A percentile compares a stretch with the other conserved stretches of the same genome.
Conservation (phyloP, 2,113 vertebrate species). For the Leptobrachium ailaonicum region DNA sequence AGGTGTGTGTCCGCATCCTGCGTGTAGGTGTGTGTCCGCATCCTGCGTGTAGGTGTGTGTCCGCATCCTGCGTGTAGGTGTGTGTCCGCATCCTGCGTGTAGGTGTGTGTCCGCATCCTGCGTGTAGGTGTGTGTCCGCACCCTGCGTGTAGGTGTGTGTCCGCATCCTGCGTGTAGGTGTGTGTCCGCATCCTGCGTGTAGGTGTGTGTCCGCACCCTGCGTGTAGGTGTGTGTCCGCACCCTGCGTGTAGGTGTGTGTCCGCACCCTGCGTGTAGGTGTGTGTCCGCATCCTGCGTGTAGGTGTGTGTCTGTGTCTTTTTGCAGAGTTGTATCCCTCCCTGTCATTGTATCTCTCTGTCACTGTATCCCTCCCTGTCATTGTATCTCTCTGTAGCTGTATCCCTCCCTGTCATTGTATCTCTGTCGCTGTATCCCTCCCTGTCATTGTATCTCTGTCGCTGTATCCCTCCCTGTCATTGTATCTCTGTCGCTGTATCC, state of each 20-base stretch:
- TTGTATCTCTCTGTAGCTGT: too few species aligned
- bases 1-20: background rate
- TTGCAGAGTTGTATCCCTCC: background rate
- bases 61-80: background rate
- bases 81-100: too few species aligned
- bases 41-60: background rate
- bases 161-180: background rate
- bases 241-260: background rate
- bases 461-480: too few species aligned
- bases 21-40: background rate
- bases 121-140: too few species aligned
- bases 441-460: too few species aligned
- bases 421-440: too few species aligned
- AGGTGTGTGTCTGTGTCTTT: background rate
- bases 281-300: background rate
- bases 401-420: too few species aligned
- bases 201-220: background rate
- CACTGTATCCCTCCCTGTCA: too few species aligned
- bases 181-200: background rate
- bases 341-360: too few species aligned
- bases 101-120: too few species aligned
- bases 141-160: background rate
- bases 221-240: background rate
- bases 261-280: background rate
- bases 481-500: too few species aligned